Evolutionary conservation across 2,888 invertebrate genomes (phyloP), one percentile per base, ranked within the genome.

Genomic region (Tridacna crocea): DNA sequence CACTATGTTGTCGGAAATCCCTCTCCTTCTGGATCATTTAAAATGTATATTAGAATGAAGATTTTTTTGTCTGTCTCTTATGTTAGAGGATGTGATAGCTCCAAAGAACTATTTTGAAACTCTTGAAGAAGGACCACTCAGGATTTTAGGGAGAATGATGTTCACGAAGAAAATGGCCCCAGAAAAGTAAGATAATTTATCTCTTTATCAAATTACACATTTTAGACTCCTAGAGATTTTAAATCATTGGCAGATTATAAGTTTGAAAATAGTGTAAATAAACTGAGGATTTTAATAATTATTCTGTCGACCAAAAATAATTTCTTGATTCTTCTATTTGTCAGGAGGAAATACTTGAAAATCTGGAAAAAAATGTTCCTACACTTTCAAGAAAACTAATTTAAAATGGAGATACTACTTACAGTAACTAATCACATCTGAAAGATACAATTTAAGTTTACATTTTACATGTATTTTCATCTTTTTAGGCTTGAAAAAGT

Each of bases 161-260:
- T 93, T 93, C 84, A 91, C 88, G 66, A 91, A 91, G 85, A 91
- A 90, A 75, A 91, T 93, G 82, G 90, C 90, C 10, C 93, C 93
- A n/a, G 84, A 88, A n/a, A 92, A 88, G 93, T 93, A 87, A 81
- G 88, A 8, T 36, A 2, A 19, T 19, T 55, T 55, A 55, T 6
- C 55, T 11, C 55, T 55, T 10, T 55, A 15, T 11, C 55, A 55
- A 3, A 55, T 10, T 6, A 36, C 36, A 36, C 2, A 36, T 36
- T 36, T 36, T 55, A 55, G 55, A 3, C 55, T 15, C 11, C 2
- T 36, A 2, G 3, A 36, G 8, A 36, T 36, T n/a, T 36, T 2
- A 36, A 2, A 4, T 2, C 36, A 17, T n/a, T n/a, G 3, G 68
- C 27, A 36, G 27, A 46, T 36, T 47, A 68, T 12, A 36, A 36